These are phyloP conservation scores for Hemitrygon akajei DNA, from an alignment of 2,797 vertebrate genomes.

Conservation along the genomic window DNA sequence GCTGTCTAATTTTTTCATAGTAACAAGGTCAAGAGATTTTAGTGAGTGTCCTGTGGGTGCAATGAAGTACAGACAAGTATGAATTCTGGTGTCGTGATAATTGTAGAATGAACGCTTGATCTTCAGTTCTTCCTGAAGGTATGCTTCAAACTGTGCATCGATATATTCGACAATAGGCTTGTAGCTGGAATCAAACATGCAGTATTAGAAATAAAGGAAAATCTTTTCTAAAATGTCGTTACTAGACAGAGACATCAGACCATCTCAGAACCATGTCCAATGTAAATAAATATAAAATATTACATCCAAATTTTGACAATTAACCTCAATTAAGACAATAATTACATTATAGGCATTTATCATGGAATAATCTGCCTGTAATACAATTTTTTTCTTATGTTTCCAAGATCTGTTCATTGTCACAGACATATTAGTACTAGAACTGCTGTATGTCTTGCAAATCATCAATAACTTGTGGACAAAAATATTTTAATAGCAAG, in stretches of 20 bases:
- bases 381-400: background rate
- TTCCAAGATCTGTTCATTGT: background rate
- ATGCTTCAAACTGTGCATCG: slow-evolving; percentile 67
- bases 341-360: background rate
- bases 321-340: background rate
- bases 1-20: slow-evolving; percentile 73
- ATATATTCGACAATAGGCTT: slow-evolving; percentile 73
- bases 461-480: background rate
- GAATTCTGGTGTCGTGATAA: slow-evolving; percentile 66
- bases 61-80: slow-evolving; percentile 68
- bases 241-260: background rate
- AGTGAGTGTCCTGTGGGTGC: slow-evolving; percentile 66
- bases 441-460: background rate
- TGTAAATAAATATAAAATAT: background rate
- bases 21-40: slow-evolving; percentile 69
- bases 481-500: too few relatives aligned
- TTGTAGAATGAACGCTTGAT: slow-evolving; percentile 69
- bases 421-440: background rate
- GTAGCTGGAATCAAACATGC: slow-evolving; percentile 52
- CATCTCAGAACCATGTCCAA: background rate
- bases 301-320: background rate
- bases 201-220: background rate
- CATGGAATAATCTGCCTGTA: background rate
- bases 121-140: slow-evolving; percentile 69
- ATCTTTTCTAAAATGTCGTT: too few relatives aligned